Conservation (phyloP, 2,888 invertebrate genomes). For the Patella ulyssiponensis region DNA sequence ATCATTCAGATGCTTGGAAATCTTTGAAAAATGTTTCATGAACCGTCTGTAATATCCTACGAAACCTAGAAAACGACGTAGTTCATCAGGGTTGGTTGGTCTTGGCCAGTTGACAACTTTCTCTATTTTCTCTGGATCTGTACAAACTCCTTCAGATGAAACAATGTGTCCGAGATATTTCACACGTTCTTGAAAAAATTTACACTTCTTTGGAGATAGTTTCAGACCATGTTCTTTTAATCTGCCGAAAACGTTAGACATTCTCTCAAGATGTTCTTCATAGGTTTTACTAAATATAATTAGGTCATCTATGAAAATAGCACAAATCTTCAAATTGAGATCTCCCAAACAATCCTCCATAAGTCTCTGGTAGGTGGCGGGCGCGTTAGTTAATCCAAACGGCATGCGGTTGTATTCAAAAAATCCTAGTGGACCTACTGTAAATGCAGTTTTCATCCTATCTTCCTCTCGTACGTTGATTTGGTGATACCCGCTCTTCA, state of each 20-base stretch:
- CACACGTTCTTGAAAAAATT: no score
- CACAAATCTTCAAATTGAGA: background rate
- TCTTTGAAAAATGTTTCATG: no score
- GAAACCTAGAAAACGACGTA: no score
- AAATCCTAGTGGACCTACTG: background rate
- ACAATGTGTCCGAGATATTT: no score
- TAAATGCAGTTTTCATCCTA: background rate
- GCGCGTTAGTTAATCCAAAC: background rate
- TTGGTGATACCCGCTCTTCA: background rate
- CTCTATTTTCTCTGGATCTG: no score
- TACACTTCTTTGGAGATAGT: no score
- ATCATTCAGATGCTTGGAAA: no score
- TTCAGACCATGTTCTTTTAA: no score
- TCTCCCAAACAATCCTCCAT: slow-evolving; percentile 2
- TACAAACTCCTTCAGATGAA: no score
- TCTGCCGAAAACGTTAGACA: background rate
- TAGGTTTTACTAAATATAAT: background rate
- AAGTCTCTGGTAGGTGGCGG: background rate
- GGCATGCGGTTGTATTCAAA: background rate
- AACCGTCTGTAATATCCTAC: no score
- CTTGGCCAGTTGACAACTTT: no score
- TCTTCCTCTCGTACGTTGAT: background rate
- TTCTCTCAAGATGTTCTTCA: background rate
- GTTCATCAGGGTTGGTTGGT: no score
- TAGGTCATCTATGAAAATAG: slow-evolving; percentile 1